Conservation (phyloP, 2,113 vertebrate species). For the Coturnix japonica region DNA sequence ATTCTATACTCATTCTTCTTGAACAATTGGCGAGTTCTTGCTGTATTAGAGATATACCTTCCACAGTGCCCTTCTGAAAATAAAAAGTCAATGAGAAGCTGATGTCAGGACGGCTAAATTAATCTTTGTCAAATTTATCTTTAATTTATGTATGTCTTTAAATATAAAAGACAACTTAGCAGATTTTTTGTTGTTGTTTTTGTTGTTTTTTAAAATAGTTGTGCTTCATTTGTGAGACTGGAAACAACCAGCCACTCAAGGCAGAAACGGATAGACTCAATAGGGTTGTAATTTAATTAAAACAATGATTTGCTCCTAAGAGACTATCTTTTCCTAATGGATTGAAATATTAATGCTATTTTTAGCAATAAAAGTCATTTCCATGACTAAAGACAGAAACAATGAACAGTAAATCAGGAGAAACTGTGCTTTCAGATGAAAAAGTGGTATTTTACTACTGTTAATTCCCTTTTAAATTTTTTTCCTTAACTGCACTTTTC, state of each 20-base stretch:
- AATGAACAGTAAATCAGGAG: not conserved
- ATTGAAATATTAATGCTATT: constrained; percentile 4
- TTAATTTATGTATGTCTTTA: not conserved
- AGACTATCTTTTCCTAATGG: not conserved
- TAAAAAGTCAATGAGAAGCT: not conserved
- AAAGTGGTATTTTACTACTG: not conserved
- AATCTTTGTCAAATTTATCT: not conserved
- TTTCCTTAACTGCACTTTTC: not conserved
- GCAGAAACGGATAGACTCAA: not conserved
- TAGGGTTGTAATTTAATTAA: not conserved
- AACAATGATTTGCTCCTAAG: constrained; percentile 16
- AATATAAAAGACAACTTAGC: not conserved
- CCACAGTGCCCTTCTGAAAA: not conserved
- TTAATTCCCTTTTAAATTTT: not conserved
- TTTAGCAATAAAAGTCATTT: constrained; percentile 16
- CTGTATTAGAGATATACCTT: not conserved
- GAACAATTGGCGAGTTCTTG: not conserved
- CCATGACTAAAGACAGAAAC: not conserved
- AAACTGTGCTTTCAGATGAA: not conserved
- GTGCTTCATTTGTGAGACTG: not conserved
- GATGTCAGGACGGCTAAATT: not conserved
- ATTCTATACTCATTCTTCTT: not conserved
- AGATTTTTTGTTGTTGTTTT: not conserved
- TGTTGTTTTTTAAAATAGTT: not conserved
- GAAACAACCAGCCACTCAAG: not conserved